Conservation (phyloP, 2,797 vertebrate genomes). For the Spinus pinus region DNA sequence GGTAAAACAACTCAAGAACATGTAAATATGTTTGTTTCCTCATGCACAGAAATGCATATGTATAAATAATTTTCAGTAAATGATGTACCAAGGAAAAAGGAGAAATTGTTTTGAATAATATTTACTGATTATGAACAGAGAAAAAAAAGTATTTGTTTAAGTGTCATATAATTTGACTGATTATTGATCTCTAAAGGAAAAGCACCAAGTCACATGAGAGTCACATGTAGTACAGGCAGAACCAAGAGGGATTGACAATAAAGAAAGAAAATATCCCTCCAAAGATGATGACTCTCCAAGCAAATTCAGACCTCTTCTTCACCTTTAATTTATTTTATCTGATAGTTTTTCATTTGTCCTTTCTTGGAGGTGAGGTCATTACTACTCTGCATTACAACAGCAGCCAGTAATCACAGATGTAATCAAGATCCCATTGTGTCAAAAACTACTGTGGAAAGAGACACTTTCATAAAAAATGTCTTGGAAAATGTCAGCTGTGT, state of each 20-base stretch:
- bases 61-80: constrained; percentile 2
- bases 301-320: background rate
- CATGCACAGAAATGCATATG: background rate
- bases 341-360: constrained; percentile 17
- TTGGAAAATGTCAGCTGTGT: background rate
- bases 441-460: background rate
- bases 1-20: background rate
- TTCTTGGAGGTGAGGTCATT: background rate
- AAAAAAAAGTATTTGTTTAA: background rate
- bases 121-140: background rate
- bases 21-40: background rate
- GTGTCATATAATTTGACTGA: background rate
- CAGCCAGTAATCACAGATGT: background rate
- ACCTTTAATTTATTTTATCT: constrained; percentile 18
- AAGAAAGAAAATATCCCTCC: background rate
- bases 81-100: background rate
- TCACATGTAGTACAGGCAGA: background rate
- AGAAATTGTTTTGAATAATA: background rate
- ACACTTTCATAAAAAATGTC: background rate
- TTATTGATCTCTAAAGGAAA: constrained; percentile 12
- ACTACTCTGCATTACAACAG: background rate
- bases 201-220: background rate
- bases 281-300: background rate
- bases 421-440: background rate
- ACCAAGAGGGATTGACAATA: background rate